Conservation (phyloP, 2,113 vertebrate species). For the Gymnarchus niloticus region DNA sequence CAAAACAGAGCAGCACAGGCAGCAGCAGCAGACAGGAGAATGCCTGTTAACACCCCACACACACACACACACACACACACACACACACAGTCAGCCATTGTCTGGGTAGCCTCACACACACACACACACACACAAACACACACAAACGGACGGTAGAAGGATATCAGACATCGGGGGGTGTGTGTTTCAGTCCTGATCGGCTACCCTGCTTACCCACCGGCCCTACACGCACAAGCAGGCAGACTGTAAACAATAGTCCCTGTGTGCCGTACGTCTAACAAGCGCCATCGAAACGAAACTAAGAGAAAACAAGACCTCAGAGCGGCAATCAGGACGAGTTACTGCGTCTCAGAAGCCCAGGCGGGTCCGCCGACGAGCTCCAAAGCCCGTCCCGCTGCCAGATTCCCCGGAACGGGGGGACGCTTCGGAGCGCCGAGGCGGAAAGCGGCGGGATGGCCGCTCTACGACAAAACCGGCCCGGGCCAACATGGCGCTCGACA, state of each 20-base stretch:
- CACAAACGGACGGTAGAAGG: not conserved
- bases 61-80: no score
- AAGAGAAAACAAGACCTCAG: not conserved
- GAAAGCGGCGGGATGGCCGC: constrained; percentile 1
- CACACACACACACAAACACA: not conserved
- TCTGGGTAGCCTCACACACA: no score
- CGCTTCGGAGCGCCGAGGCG: not conserved
- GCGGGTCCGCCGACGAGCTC: no score
- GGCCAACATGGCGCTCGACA: constrained; percentile 50
- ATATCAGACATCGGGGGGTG: not conserved
- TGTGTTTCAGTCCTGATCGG: not conserved
- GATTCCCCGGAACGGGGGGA: no score
- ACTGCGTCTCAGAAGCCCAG: no score
- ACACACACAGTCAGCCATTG: no score
- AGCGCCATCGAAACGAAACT: not conserved
- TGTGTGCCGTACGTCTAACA: not conserved
- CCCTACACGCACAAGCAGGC: not conserved
- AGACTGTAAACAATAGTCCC: not conserved
- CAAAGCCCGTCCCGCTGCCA: no score
- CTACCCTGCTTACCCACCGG: not conserved
- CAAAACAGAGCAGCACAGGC: no score
- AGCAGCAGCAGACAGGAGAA: no score
- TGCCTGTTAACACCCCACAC: no score
- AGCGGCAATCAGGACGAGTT: no score
- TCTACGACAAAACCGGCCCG: constrained; percentile 40